A percentile compares a stretch with the other conserved stretches of the same genome.
Conservation (phyloP, 2,888 invertebrate genomes). For the Griposia aprilina region DNA sequence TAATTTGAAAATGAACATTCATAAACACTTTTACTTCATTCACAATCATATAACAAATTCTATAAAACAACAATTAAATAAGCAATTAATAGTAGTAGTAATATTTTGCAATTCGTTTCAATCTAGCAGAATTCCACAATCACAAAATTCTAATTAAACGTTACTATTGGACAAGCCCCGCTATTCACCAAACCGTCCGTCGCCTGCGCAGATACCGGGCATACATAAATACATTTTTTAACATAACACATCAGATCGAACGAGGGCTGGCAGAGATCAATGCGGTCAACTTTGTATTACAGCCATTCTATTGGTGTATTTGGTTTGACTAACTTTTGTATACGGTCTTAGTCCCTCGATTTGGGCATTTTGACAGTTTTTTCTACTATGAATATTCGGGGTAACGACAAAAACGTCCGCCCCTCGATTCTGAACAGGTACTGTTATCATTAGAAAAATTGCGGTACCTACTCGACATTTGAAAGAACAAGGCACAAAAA, state of each 20-base stretch:
- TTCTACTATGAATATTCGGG: neutral
- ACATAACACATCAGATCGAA: conserved; percentile 75
- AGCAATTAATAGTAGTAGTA: neutral
- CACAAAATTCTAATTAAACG: neutral
- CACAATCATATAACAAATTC: conserved; percentile 23
- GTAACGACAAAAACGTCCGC: neutral
- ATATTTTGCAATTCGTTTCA: neutral
- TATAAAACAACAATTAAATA: conserved; percentile 3
- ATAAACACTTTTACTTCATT: conserved; percentile 13
- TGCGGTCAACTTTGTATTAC: conserved; percentile 48
- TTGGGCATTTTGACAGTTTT: neutral
- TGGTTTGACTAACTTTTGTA: conserved; percentile 51
- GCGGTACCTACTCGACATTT: neutral
- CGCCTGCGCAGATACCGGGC: conserved; percentile 65
- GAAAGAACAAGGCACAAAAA: neutral
- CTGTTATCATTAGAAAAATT: neutral
- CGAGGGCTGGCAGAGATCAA: conserved; percentile 63
- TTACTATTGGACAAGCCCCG: neutral
- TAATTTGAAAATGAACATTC: neutral
- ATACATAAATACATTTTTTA: conserved; percentile 64
- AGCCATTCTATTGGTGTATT: conserved; percentile 33
- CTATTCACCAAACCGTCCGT: conserved; percentile 27
- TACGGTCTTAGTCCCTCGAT: neutral
- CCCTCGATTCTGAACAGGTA: neutral
- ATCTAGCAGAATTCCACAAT: conserved; percentile 2